Conservation (phyloP, 2,113 vertebrate species). For the Pterophyllum scalare region DNA sequence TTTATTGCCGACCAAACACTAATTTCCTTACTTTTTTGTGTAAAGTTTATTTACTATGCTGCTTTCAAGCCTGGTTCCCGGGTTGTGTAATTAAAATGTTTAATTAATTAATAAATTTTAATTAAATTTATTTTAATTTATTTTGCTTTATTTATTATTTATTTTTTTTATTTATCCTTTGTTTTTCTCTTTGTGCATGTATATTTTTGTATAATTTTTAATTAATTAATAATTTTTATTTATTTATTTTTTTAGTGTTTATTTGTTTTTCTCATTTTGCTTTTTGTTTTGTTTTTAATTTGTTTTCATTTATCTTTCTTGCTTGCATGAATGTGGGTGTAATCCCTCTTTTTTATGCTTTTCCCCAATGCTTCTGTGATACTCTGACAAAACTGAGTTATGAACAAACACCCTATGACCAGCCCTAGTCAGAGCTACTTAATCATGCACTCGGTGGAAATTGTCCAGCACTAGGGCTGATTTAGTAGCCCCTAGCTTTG, state of each 20-base stretch:
- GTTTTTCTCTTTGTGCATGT: neutral
- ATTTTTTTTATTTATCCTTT: too few relatives aligned
- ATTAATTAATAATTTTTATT: neutral
- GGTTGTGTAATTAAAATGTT: neutral
- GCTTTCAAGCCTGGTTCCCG: neutral
- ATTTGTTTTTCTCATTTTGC: neutral
- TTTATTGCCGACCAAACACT: too few relatives aligned
- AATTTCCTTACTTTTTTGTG: too few relatives aligned
- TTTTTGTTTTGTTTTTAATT: neutral
- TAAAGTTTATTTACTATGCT: neutral
- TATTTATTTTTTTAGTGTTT: neutral
- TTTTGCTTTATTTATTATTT: neutral
- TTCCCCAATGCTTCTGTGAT: constrained; percentile 18
- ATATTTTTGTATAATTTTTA: neutral
- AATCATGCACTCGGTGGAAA: constrained; percentile 69
- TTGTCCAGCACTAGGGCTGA: constrained; percentile 54
- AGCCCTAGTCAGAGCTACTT: constrained; percentile 50
- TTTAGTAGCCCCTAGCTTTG: constrained; percentile 63
- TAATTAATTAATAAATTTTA: too few relatives aligned
- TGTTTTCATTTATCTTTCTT: too few relatives aligned
- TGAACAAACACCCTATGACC: constrained; percentile 35
- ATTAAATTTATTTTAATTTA: neutral
- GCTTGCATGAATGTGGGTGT: neutral
- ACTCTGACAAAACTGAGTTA: constrained; percentile 58
- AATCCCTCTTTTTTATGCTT: constrained; percentile 1